phyloP scores from a whole-genome alignment of 2,888 invertebrate species.

The Alloscopus bannaensis region DNA sequence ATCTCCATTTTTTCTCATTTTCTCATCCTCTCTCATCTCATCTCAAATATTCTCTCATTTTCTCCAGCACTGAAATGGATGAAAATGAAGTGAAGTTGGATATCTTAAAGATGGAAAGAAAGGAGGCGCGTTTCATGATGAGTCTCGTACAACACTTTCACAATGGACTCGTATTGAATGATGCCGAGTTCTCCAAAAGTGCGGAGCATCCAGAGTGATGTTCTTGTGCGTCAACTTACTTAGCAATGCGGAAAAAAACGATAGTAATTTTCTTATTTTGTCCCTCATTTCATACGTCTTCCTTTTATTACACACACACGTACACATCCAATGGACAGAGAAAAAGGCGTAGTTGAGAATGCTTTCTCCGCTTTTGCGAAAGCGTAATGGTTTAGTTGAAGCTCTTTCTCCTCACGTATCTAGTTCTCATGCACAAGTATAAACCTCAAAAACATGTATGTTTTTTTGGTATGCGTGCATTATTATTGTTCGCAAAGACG shows the following conservation, averaged over 20 bases:
- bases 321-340: not conserved
- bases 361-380: not conserved
- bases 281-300: not conserved
- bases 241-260: not conserved
- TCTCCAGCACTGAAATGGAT: not conserved
- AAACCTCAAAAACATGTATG: not conserved
- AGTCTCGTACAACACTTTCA: not conserved
- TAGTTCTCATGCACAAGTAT: not conserved
- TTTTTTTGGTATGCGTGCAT: not conserved
- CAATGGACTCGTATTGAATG: no score
- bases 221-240: not conserved
- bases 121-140: not conserved
- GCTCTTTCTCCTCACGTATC: not conserved
- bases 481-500: no score
- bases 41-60: constrained; percentile 11
- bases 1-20: constrained; percentile 9
- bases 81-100: not conserved
- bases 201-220: not conserved
- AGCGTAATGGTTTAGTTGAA: constrained; percentile 10
- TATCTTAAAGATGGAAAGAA: not conserved
- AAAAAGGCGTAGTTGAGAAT: not conserved
- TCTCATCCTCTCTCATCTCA: constrained; percentile 4
- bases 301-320: no score
- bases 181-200: not conserved
- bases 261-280: constrained; percentile 10